These are phyloP conservation scores for Cyclophora albipunctata DNA, from an alignment of 2,888 invertebrate species.

Conservation along the genomic window DNA sequence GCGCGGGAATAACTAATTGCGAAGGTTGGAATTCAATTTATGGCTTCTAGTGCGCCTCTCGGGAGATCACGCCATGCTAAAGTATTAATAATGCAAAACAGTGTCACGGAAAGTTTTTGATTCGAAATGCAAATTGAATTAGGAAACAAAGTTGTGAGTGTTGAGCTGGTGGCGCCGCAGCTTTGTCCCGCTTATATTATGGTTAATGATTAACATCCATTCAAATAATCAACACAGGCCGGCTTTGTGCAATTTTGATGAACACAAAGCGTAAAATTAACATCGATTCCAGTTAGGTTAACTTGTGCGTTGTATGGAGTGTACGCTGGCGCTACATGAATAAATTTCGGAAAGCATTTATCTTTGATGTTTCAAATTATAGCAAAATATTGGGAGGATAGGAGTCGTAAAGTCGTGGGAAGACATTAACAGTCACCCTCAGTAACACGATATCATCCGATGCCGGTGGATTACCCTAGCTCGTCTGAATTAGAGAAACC, in stretches of 20 bases:
- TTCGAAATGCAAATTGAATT: conserved; percentile 73
- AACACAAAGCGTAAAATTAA: conserved; percentile 18
- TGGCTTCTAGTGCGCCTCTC: conserved; percentile 71
- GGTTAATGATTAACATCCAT: conserved; percentile 48
- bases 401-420: conserved; percentile 40
- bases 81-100: conserved; percentile 76
- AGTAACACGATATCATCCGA: conserved; percentile 59
- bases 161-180: conserved; percentile 50
- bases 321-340: background rate
- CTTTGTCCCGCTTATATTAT: conserved; percentile 50
- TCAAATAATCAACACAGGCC: conserved; percentile 18
- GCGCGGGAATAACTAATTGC: conserved; percentile 76
- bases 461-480: conserved; percentile 62
- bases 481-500: conserved; percentile 73
- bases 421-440: conserved; percentile 46
- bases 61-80: conserved; percentile 69
- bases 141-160: conserved; percentile 68
- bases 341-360: background rate
- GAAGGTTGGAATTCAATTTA: conserved; percentile 75
- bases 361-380: background rate
- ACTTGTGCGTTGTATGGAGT: conserved; percentile 8
- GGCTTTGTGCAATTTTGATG: conserved; percentile 16
- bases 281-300: conserved; percentile 6
- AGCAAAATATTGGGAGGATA: conserved; percentile 18
- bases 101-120: conserved; percentile 75